These are phyloP conservation scores for Nasonia giraulti DNA, from an alignment of 1,140 invertebrate genomes.

Conservation along the genomic window DNA sequence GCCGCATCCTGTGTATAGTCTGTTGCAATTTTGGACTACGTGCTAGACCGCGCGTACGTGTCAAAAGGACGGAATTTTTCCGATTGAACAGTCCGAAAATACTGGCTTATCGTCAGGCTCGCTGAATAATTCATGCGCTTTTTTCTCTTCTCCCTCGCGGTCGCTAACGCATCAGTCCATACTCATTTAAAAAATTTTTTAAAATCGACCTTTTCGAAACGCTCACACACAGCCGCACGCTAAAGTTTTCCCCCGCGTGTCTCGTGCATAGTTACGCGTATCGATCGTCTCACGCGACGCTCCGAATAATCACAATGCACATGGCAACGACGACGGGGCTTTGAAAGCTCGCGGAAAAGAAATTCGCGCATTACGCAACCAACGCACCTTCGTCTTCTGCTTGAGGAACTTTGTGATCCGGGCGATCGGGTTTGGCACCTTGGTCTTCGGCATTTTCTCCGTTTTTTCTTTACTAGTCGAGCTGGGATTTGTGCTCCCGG, in stretches of 20 bases:
- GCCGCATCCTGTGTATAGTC: too few species aligned
- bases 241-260: too few species aligned
- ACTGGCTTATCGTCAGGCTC: not conserved
- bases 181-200: too few species aligned
- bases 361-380: not conserved
- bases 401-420: constrained; percentile 74
- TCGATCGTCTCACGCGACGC: too few species aligned
- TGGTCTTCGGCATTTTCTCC: constrained; percentile 71
- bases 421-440: constrained; percentile 68
- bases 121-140: not conserved
- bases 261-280: too few species aligned
- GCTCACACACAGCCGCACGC: too few species aligned
- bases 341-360: not conserved
- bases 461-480: not conserved
- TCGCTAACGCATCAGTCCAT: too few species aligned
- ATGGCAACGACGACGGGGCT: too few species aligned
- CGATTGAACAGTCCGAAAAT: too few species aligned
- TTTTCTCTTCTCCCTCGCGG: too few species aligned
- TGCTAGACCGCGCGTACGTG: constrained; percentile 9
- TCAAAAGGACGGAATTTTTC: not conserved
- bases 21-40: not conserved
- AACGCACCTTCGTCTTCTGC: constrained; percentile 73
- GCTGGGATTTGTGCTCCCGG: not conserved
- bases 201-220: too few species aligned
- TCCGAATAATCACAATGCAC: too few species aligned